Evolutionary conservation across 2,797 vertebrate genomes (phyloP), one percentile per base, ranked within the genome.

Genomic region (Anabacerthia variegaticeps): DNA sequence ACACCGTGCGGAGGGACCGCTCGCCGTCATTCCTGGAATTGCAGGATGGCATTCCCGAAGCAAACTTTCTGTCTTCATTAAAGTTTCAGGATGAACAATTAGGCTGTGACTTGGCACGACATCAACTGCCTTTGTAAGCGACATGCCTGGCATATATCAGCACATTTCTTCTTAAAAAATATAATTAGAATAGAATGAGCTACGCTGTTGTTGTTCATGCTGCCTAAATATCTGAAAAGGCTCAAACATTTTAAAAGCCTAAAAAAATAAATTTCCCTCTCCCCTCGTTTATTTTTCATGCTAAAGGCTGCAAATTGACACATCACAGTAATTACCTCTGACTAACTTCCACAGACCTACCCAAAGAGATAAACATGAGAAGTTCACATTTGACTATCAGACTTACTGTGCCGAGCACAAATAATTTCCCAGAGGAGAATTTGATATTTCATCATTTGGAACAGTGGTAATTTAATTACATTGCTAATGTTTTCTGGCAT

Each of bases 401-500:
- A 94, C 39, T 75, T 89, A 92, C 71, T 92, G 96, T 72, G 95
- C 92, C 24, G 71, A 95, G 84, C 79, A 93, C 92, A 96, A 96
- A 96, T 95, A 95, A 97, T 97, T 97, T 98, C 97, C 97, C 97
- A 88, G 54, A 93, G 97, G 95, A 97, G 97, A 96, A 93, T 93
- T 63, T 95, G 95, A 92, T 94, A 96, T 96, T 97, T 97, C 93
- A 96, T 97, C 94, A 85, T 83, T 95, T 96, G 96, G 95, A 97
- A 95, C 94, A 95, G 85, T 54, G 95, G 96, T 96, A 97, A 98
- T 97, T 98, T 97, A 97, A 98, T 98, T 96, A 97, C 71, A 89
- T 96, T 94, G 92, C 95, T 97, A 97, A 97, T 97, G 97, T 96
- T 97, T 98, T 97, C 96, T 96, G 94, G 96, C 72, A 86, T 92